phyloP scores from a whole-genome alignment of 2,113 vertebrate species.

The Sander lucioperca region DNA sequence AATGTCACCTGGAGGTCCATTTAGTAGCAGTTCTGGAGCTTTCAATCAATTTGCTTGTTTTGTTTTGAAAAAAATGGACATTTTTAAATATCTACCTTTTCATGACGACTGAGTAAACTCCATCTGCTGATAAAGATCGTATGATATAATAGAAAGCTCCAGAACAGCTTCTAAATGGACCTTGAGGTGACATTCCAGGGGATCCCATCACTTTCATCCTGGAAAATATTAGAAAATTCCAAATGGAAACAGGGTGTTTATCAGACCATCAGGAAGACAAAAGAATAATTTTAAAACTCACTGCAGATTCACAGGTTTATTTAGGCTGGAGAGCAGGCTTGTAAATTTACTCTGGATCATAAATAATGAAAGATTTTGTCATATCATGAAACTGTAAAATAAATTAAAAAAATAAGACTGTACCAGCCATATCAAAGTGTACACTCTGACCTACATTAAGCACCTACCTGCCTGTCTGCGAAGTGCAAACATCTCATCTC shows the following conservation, averaged over 20 bases:
- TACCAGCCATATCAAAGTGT: background rate
- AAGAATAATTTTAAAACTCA: background rate
- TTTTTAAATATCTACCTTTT: too few species aligned
- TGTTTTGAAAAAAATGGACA: too few species aligned
- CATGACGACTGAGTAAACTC: background rate
- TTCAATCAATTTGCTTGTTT: too few species aligned
- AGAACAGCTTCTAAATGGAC: background rate
- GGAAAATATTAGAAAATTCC: too few species aligned
- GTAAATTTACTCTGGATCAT: background rate
- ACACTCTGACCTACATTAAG: constrained; percentile 29
- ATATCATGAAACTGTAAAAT: background rate
- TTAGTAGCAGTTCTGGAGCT: too few species aligned
- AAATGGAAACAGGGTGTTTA: too few species aligned
- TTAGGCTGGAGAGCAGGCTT: background rate
- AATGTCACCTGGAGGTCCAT: too few species aligned
- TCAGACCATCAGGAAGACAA: background rate
- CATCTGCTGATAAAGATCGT: background rate
- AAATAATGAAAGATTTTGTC: background rate
- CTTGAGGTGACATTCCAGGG: background rate
- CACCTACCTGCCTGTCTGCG: constrained; percentile 58
- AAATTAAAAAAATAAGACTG: background rate
- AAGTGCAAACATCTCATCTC: constrained; percentile 54
- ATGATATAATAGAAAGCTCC: background rate
- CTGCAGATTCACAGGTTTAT: background rate
- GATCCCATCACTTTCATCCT: too few species aligned